Base-by-base conservation (phyloP, 2,797 vertebrate genomes). In the Peromyscus aztecus region DNA sequence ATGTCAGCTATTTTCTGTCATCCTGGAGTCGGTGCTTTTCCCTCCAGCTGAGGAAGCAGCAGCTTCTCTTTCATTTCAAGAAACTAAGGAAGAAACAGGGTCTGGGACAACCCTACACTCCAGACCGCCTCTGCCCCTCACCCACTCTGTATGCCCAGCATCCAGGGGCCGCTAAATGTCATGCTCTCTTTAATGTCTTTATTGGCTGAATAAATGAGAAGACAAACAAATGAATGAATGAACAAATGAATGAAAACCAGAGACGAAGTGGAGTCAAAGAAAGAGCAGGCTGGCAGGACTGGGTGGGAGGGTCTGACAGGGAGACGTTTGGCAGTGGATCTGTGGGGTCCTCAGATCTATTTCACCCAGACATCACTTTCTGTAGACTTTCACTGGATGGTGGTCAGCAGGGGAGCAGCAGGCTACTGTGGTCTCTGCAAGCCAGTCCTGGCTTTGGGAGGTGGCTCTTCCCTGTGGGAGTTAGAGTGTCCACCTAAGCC, bases 1-100 rank as follows among this genome's bases (percentile, higher is more conserved):
- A 3, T 57, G 21, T 89, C 96, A 91, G 77, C 89, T 84, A 55
- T 91, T 92, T 92, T 76, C 94, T 89, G 27, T 87, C 91, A 93
- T 73, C 89, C 86, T 37, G 63, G 91, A 94, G 65, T 81, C 84
- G 86, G 81, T 90, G 55, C 69, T 83, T 86, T 89, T 77, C 94
- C 86, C 89, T 91, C 88, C 95, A 90, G 85, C 87, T 86, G 80
- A 77, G 91, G 43, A 7, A 94, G 73, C 2, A 94, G 65, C 71
- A 43, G 43, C 67, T 94, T 92, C 77, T 90, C 90, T 94, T 80
- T 75, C 93, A 80, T 81, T 89, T 84, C 34, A 31, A 95, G 85
- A 92, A 82, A 87, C 88, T 13, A 37, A 85, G 71, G 57, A 92
- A 81, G 84, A 87, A 86, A 61, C 6, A 67, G 63, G n/a, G 63